A percentile compares a stretch with the other conserved stretches of the same genome.
These are phyloP conservation scores for Danionella dracula DNA, from an alignment of 2,797 vertebrate species.

Conservation along the genomic window DNA sequence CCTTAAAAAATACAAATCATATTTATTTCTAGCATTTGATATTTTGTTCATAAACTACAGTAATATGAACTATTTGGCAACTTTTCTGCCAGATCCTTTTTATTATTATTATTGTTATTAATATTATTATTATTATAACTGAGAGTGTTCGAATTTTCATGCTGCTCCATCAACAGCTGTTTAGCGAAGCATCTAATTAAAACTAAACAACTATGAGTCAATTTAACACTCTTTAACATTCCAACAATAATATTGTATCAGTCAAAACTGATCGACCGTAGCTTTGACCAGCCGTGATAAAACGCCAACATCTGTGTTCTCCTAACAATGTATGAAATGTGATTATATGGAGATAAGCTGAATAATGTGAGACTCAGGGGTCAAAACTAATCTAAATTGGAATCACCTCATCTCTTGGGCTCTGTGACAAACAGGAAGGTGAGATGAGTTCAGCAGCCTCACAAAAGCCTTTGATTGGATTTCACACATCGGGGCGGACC, in stretches of 20 bases:
- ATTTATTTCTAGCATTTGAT: too few species aligned
- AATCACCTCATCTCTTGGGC: constrained; percentile 27
- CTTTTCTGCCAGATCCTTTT: too few species aligned
- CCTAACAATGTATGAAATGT: constrained; percentile 33
- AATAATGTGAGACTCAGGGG: constrained; percentile 37
- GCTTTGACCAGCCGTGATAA: neutral
- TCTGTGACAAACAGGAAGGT: constrained; percentile 28
- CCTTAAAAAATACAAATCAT: too few species aligned
- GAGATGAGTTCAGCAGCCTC: constrained; percentile 37
- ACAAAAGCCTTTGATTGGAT: constrained; percentile 47
- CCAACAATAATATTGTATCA: neutral
- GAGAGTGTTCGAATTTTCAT: too few species aligned
- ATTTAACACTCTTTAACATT: constrained; percentile 1
- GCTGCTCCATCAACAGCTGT: neutral
- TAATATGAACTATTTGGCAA: too few species aligned
- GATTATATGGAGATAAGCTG: constrained; percentile 35
- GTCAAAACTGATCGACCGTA: neutral
- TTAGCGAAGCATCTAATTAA: neutral
- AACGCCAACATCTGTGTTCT: constrained; percentile 23
- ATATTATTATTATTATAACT: too few species aligned
- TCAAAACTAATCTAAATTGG: constrained; percentile 45
- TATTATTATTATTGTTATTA: too few species aligned
- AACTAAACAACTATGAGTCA: neutral
- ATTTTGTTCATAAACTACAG: too few species aligned
- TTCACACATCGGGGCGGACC: constrained; percentile 34